These are phyloP conservation scores for Bombus picipes DNA, from an alignment of 1,140 invertebrate genomes.

Conservation along the genomic window DNA sequence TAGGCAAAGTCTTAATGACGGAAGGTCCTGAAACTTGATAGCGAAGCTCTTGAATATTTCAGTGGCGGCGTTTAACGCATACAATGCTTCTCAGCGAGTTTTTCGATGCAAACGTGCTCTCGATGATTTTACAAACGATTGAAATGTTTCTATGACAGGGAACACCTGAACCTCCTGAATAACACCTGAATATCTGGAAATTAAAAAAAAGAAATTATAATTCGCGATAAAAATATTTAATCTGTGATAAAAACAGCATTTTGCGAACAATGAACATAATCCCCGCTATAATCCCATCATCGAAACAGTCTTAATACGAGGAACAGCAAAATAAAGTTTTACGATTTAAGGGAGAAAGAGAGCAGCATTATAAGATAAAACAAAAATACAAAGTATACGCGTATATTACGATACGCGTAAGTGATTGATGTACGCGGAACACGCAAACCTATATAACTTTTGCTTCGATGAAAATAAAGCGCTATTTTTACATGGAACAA, in stretches of 20 bases:
- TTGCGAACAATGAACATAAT: neutral
- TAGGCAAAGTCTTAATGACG: conserved; percentile 46
- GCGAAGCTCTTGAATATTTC: conserved; percentile 26
- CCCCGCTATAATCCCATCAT: neutral
- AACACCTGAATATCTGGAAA: too few species aligned
- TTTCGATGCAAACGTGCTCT: too few species aligned
- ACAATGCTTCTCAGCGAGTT: neutral
- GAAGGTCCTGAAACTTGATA: conserved; percentile 13
- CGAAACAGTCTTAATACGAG: neutral
- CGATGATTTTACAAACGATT: neutral
- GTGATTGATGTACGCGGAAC: neutral
- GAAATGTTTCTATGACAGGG: too few species aligned
- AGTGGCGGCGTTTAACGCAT: neutral
- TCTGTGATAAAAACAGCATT: neutral
- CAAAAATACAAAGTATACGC: neutral
- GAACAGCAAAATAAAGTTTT: conserved; percentile 17
- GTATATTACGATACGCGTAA: neutral
- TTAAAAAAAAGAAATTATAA: too few species aligned
- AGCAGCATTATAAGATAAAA: neutral
- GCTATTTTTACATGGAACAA: conserved; percentile 7
- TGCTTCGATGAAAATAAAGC: conserved; percentile 11
- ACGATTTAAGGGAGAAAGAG: neutral
- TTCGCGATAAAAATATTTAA: neutral
- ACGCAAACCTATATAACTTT: neutral
- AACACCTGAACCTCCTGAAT: too few species aligned